A percentile compares a stretch with the other conserved stretches of the same genome.
These are phyloP conservation scores for Bubo bubo DNA, from an alignment of 2,113 vertebrate species.

Conservation along the genomic window DNA sequence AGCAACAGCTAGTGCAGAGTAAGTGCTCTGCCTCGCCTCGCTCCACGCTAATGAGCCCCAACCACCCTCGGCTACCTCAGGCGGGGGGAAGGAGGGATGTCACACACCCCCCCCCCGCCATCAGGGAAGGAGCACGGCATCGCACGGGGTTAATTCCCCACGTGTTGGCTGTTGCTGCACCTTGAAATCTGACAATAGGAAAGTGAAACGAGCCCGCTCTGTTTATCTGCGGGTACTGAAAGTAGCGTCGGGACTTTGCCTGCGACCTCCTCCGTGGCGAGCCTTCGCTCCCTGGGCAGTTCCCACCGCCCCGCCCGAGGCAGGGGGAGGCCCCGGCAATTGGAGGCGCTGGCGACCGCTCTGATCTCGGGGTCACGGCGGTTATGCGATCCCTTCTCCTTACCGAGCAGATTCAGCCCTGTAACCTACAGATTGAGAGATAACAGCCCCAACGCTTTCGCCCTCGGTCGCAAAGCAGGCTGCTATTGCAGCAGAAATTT, in stretches of 20 bases:
- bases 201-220: neutral
- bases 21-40: neutral
- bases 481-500: neutral
- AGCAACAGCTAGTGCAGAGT: neutral
- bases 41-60: neutral
- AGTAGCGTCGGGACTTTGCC: neutral
- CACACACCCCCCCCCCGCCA: neutral
- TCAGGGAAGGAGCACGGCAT: neutral
- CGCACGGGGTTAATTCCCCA: neutral
- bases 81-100: neutral
- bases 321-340: neutral
- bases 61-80: neutral
- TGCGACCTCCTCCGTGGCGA: neutral
- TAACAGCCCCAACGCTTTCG: neutral
- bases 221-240: neutral
- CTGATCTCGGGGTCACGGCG: slow-evolving; percentile 7
- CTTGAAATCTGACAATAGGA: neutral
- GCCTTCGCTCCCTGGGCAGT: neutral
- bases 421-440: neutral
- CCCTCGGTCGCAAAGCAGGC: neutral
- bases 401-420: neutral
- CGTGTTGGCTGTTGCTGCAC: neutral
- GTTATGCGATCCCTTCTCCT: neutral
- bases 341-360: neutral
- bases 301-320: neutral